phyloP scores from a whole-genome alignment of 2,113 vertebrate genomes.

The Alethe diademata region DNA sequence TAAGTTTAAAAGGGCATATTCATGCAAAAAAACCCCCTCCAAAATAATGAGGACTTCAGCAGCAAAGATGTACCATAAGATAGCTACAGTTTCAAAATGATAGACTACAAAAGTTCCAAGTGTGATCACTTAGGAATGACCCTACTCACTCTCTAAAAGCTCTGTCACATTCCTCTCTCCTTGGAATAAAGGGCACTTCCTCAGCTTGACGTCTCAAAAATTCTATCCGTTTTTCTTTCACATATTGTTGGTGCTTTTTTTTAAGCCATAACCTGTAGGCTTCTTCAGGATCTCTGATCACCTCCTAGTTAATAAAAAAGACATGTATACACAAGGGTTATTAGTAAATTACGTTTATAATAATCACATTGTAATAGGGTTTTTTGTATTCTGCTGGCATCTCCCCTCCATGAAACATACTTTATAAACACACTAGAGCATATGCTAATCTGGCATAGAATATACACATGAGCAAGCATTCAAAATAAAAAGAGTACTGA shows the following conservation, averaged over 20 bases:
- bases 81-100: not conserved
- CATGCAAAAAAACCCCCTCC: not conserved
- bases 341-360: not conserved
- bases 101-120: not conserved
- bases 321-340: not conserved
- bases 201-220: slow-evolving; percentile 84
- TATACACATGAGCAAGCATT: not conserved
- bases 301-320: slow-evolving; percentile 70
- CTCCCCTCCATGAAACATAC: not conserved
- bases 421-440: not conserved
- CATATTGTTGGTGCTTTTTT: slow-evolving; percentile 88
- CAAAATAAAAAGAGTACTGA: not conserved
- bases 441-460: not conserved
- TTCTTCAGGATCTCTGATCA: slow-evolving; percentile 80
- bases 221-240: slow-evolving; percentile 84
- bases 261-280: slow-evolving; percentile 89
- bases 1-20: not conserved
- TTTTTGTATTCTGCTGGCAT: not conserved
- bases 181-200: slow-evolving; percentile 75
- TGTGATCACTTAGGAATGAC: not conserved
- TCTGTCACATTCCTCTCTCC: slow-evolving; percentile 82
- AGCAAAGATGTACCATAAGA: not conserved
- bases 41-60: not conserved
- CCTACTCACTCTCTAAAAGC: slow-evolving; percentile 89
- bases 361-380: not conserved